Base-by-base conservation (phyloP, 2,888 invertebrate genomes). In the Nesidiocoris tenuis region DNA sequence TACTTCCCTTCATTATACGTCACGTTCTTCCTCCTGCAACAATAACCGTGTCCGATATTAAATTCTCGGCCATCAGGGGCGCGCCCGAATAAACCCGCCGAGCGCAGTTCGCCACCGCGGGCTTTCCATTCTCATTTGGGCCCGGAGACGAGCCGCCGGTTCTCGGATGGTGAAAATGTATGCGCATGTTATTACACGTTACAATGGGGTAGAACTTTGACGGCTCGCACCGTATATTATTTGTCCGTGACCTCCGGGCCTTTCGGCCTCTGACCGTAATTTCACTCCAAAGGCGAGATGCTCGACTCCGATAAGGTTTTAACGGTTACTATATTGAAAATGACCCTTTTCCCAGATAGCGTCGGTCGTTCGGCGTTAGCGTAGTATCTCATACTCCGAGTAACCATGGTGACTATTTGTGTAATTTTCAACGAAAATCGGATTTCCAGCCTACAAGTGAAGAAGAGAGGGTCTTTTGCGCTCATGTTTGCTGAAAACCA, bases 181-280 rank as follows among this genome's bases (percentile, higher is more conserved):
- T 64, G 64, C 64, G 64, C 64, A 64, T 64, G 25, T 1, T 64
- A 64, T 64, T 64, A 64, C 25, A 25, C 19, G 25, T 24, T 64
- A 64, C 64, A 64, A 64, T 64, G 25, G 64, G 25, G 24, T 5
- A 25, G 25, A 64, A 64, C 64, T 64, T 64, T 64, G 64, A 64
- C 64, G 16, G 24, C 64, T 16, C 64, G 64, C 64, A 39, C 12
- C 25, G 64, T 64, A 64, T 64, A 64, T n/a, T 64, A 64, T 25
- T 64, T 64, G 18, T 5, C 24, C 64, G n/a, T 25, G 17, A 12
- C 25, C 64, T 18, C 16, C 57, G 5, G 17, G 17, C 59, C 63
- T 21, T 23, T n/a, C 22, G 1, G 23, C 61, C 63, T 63, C 12
- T 39, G 39, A 12, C 39, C 39, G 12, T 39, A 39, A 7, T 39